Percentiles rank a stretch among this genome's conserved stretches.
phyloP scores from a whole-genome alignment of 2,113 vertebrate species.

The Calidris pygmaea region DNA sequence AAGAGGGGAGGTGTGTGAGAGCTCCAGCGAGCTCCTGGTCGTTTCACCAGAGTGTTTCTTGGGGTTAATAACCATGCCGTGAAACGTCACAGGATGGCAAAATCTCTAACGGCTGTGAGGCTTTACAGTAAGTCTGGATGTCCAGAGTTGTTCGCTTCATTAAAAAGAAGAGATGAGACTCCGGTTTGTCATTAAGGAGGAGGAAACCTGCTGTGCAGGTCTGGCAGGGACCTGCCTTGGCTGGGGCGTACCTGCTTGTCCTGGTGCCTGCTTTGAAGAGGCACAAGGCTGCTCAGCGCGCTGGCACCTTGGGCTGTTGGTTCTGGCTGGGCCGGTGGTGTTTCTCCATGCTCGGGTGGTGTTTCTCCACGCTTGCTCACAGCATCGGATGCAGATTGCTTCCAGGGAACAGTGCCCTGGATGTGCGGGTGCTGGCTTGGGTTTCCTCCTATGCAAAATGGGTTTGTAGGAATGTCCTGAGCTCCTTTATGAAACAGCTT shows the following conservation, averaged over 20 bases:
- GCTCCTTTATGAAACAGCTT: not conserved
- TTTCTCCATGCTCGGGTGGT: not conserved
- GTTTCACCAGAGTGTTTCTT: not conserved
- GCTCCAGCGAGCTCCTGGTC: not conserved
- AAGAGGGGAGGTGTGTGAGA: not conserved
- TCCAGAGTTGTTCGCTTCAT: not conserved
- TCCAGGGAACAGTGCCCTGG: not conserved
- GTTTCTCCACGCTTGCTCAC: not conserved
- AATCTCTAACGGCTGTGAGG: not conserved
- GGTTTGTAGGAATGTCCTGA: not conserved
- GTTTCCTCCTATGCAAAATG: not conserved
- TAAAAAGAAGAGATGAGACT: not conserved
- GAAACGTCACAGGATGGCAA: not conserved
- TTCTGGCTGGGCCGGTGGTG: not conserved
- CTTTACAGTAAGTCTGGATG: not conserved
- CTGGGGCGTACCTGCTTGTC: not conserved
- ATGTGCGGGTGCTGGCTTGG: not conserved
- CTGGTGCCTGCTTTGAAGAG: not conserved
- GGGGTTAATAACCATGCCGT: not conserved
- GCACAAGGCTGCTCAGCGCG: not conserved
- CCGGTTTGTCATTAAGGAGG: not conserved
- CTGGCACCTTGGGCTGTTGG: fast-evolving
- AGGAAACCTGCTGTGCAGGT: not conserved
- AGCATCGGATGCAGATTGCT: not conserved
- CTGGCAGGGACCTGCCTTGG: not conserved